Conservation (phyloP, 2,113 vertebrate species). For the Circaetus cinerascens region DNA sequence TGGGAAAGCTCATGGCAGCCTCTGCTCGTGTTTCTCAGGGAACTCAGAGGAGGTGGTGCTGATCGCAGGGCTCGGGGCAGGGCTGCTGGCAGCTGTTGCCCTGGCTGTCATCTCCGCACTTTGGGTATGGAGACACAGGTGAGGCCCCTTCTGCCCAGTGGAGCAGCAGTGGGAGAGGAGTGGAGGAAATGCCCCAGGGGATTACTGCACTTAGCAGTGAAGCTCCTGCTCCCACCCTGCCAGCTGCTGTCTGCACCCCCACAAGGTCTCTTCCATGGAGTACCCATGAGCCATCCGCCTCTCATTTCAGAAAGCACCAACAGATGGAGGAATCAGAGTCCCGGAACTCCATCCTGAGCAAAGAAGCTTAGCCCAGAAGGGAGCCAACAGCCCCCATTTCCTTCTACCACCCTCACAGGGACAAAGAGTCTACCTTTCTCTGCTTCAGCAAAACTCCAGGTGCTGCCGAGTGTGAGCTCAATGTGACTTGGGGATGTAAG, state of each 20-base stretch:
- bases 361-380: not conserved
- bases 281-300: not conserved
- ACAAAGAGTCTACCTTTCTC: not conserved
- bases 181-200: not conserved
- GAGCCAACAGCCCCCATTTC: not conserved
- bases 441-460: not conserved
- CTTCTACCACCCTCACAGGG: not conserved
- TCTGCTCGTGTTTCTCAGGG: not conserved
- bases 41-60: not conserved
- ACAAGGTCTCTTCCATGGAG: not conserved
- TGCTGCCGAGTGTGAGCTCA: not conserved
- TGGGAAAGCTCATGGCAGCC: not conserved
- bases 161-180: not conserved
- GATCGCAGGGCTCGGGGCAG: not conserved
- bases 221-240: not conserved
- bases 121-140: conserved; percentile 1
- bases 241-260: not conserved
- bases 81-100: not conserved
- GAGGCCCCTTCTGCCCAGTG: not conserved
- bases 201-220: not conserved
- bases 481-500: fast-evolving
- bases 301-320: conserved; percentile 23
- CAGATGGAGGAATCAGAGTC: not conserved
- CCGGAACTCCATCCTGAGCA: conserved; percentile 12
- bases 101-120: fast-evolving